Base-by-base conservation (phyloP, 2,888 invertebrate genomes). In the Amaurobius ferox region DNA sequence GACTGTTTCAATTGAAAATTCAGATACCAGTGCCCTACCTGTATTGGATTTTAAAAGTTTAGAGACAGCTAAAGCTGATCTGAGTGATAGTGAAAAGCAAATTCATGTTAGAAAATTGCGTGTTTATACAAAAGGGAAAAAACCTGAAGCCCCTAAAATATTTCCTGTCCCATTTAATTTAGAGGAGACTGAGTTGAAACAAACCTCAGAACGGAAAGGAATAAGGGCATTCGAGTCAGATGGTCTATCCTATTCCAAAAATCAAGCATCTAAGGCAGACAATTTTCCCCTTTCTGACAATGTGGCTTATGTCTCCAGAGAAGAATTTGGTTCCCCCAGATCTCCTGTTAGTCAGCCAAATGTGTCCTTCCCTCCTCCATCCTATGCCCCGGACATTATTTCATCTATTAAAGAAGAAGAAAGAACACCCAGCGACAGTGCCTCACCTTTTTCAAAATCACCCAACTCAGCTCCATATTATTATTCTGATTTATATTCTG, bases 401-500 rank as follows among this genome's bases (percentile, higher is more conserved):
- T 85, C 87, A 28, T 40, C 66, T 7, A 67, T 73, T 19, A 39
- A 62, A 35, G 40, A 62, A 11, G 74, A 86, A 16, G 70, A 73
- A 74, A 79, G 35, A 55, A n/a, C 68, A 64, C n/a, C n/a, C n/a
- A n/a, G n/a, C n/a, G n/a, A n/a, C n/a, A 71, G 67, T 48, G 77
- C 79, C 35, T 79, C 30, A 7, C 66, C 73, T 2, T 72, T 67
- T n/a, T 48, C 76, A 19, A 85, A 79, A 39, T 88, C 88, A 16
- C 74, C 81, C 71, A 77, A 72, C 28, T 79, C 87, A 40, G 89
- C 95, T 39, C 96, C 96, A 0, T 96, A 96, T 90, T 96, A 96
- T 90, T 96, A 96, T 91, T 96, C 96, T 0, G 96, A 97, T 91
- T 92, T 94, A 71, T 77, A 67, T 66, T 64, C 64, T 29, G 70